These are phyloP conservation scores for Gephyroberyx darwinii DNA, from an alignment of 2,797 vertebrate species.

Conservation along the genomic window DNA sequence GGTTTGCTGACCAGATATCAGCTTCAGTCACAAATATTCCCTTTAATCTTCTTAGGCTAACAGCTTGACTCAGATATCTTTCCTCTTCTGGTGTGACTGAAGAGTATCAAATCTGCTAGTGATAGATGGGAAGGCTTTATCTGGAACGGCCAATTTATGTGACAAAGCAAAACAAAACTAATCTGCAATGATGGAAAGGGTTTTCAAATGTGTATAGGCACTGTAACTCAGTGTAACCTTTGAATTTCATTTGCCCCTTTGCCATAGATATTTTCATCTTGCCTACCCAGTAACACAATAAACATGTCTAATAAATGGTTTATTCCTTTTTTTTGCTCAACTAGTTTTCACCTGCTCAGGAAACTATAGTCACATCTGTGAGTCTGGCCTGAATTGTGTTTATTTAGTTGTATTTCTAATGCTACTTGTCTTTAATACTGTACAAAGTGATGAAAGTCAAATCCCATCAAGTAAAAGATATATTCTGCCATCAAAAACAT, in stretches of 20 bases:
- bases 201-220: slow-evolving; percentile 30
- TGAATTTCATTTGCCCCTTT: slow-evolving; percentile 29
- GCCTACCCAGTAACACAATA: not conserved
- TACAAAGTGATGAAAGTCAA: slow-evolving; percentile 46
- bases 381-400: slow-evolving; percentile 5
- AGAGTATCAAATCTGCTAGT: slow-evolving; percentile 61
- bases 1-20: slow-evolving; percentile 71
- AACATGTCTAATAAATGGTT: no score
- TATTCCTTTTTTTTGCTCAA: no score
- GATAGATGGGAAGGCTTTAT: slow-evolving; percentile 67
- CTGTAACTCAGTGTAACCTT: slow-evolving; percentile 11
- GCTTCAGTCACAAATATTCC: slow-evolving; percentile 73
- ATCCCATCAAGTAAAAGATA: slow-evolving; percentile 48
- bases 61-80: slow-evolving; percentile 68
- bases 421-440: slow-evolving; percentile 28
- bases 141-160: slow-evolving; percentile 46
- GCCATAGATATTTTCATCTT: slow-evolving; percentile 12
- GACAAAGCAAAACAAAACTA: slow-evolving; percentile 46
- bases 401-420: slow-evolving; percentile 16
- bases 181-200: slow-evolving; percentile 44
- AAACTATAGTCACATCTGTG: slow-evolving; percentile 15
- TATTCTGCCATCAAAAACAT: slow-evolving; percentile 47
- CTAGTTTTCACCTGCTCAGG: no score
- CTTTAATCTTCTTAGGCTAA: slow-evolving; percentile 77
- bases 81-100: slow-evolving; percentile 64